A percentile compares a stretch with the other conserved stretches of the same genome.
Evolutionary conservation across 1,140 invertebrate genomes (phyloP).

Genomic region (Achroia grisella): DNA sequence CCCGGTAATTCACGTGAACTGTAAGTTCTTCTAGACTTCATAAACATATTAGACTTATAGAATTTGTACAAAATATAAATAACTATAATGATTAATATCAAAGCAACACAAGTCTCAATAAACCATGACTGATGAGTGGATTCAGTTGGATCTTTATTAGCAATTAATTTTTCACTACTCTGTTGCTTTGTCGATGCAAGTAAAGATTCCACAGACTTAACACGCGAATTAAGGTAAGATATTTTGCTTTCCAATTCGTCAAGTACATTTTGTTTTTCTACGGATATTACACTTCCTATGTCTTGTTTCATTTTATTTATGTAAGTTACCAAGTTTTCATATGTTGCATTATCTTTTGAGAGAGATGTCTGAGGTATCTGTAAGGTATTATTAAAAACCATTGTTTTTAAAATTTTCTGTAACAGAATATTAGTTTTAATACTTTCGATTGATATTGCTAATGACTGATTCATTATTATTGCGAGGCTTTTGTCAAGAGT

Average conservation of each 20-base stretch:
- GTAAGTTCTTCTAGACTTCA: constrained; percentile 12
- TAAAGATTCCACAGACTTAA: not conserved
- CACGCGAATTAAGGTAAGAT: constrained; percentile 4
- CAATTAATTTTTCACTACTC: constrained; percentile 12
- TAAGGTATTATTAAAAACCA: not conserved
- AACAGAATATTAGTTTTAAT: constrained; percentile 19
- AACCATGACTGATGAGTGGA: constrained; percentile 8
- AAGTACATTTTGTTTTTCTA: constrained; percentile 18
- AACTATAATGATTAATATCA: constrained; percentile 24
- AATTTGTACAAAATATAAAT: constrained; percentile 24
- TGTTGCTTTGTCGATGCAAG: constrained; percentile 1
- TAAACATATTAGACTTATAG: constrained; percentile 22
- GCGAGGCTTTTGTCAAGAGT: not conserved
- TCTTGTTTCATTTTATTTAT: constrained; percentile 19
- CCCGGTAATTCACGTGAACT: constrained; percentile 22
- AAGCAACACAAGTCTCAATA: constrained; percentile 22
- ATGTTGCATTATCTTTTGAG: constrained; percentile 5
- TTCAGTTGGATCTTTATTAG: constrained; percentile 5
- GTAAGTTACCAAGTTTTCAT: constrained; percentile 10
- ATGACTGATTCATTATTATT: constrained; percentile 3
- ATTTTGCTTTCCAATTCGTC: constrained; percentile 17
- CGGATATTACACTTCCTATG: constrained; percentile 13
- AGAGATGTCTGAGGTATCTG: not conserved
- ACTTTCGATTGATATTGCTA: constrained; percentile 3
- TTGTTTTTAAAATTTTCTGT: constrained; percentile 14